Evolutionary conservation across 2,888 invertebrate genomes (phyloP), one percentile per base, ranked within the genome.

Genomic region (Bugula neritina): DNA sequence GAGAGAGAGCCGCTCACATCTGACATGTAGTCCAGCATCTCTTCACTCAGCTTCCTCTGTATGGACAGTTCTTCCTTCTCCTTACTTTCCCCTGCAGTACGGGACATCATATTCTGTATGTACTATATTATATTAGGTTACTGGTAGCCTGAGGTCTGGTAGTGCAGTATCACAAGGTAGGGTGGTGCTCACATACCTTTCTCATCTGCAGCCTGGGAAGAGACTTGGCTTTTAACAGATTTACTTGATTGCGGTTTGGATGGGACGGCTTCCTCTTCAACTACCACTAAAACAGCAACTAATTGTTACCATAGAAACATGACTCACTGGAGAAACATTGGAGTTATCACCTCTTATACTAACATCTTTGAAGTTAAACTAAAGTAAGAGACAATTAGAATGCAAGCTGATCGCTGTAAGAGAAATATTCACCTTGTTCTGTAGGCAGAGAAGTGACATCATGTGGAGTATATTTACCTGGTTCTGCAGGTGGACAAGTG

Each of bases 1-100:
- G 63, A 63, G 5, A 63, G 63, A 31, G 63, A 34, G 13, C 63
- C 34, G n/a, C 63, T 63, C 5, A 63, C 63, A 31, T 63, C 63
- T 29, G 63, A 63, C 31, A 63, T 63, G 34, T 27, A 63, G 31
- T 63, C 63, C 10, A 63, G 31, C 63, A 63, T 63, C 25, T 57
- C 57, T 63, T 63, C 63, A 34, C 63, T 63, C 31, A 31, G 31
- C n/a, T 63, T 63, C 34, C 31, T 25, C 34, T 63, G 55, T 35
- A 29, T 21, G n/a, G 35, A 17, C 35, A 52, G 21, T 0, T 69
- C 69, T 72, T 23, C 71, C 52, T 54, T 29, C 23, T 72, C 35
- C 31, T 69, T 71, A 43, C 17, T 43, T 43, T 43, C 43, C 17
- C 43, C 43, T 43, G 17, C 43, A 43, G 17, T 10, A 43, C 43